Percentiles rank a stretch among this genome's conserved stretches.
phyloP scores from a whole-genome alignment of 2,113 vertebrate genomes.

The Crotalus tigris region DNA sequence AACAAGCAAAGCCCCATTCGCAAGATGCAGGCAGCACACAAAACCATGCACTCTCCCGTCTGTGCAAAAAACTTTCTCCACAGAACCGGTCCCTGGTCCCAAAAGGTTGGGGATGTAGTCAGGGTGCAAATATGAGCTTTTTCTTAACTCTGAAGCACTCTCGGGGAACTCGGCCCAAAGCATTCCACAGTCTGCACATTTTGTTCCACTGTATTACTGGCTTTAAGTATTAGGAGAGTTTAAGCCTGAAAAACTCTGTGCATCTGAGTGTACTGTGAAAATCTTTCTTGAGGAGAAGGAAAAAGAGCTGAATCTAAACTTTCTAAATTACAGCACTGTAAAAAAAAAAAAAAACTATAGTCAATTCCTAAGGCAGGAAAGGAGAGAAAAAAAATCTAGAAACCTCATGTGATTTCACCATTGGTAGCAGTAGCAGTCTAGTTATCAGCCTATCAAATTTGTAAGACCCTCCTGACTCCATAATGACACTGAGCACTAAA shows the following conservation, averaged over 20 bases:
- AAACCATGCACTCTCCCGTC: too few species aligned
- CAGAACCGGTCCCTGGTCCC: too few species aligned
- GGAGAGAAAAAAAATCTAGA: not conserved
- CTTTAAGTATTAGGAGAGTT: not conserved
- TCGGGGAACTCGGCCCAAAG: not conserved
- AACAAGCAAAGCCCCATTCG: too few species aligned
- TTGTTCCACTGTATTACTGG: not conserved
- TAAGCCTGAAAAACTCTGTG: not conserved
- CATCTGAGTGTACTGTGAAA: not conserved
- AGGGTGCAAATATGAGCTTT: not conserved
- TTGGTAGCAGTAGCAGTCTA: not conserved
- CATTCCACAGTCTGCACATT: not conserved
- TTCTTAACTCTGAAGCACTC: not conserved
- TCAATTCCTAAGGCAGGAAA: not conserved
- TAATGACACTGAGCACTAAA: not conserved
- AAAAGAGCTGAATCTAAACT: not conserved
- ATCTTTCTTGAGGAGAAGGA: not conserved
- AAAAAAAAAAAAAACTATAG: too few species aligned
- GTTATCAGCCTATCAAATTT: not conserved
- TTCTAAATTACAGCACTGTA: not conserved
- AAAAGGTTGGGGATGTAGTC: too few species aligned
- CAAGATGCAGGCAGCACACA: too few species aligned
- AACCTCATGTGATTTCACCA: not conserved
- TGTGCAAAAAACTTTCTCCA: too few species aligned
- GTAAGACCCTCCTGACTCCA: not conserved